Base-by-base conservation (phyloP, 2,888 invertebrate genomes). In the Anagyrus pseudococci region DNA sequence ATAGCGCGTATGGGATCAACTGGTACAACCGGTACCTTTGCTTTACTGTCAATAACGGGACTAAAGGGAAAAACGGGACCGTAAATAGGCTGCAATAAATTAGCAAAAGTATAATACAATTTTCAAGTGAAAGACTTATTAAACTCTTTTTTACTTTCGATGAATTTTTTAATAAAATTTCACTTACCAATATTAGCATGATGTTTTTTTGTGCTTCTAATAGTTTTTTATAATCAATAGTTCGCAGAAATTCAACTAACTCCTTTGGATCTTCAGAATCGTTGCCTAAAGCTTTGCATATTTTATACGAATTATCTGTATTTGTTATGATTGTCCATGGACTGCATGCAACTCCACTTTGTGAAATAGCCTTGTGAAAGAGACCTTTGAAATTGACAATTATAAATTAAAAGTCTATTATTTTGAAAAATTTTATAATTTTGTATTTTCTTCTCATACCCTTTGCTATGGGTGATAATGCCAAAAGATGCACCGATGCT, bases 231-330 rank as follows among this genome's bases (percentile, higher is more conserved):
- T 67, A 48, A 15, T 79, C 76, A 33, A 75, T 56, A 26, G 71
- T 68, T 13, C 70, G 67, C 15, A 79, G 62, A 55, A 70, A 73
- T 3, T 71, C 48, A 6, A 79, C 72, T 26, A 80, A 63, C 60
- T 76, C 72, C 10, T 66, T 67, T 1, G 75, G 70, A 67, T 76
- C 72, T 3, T 69, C 70, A 2, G 78, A 75, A 7, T 71, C 65
- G 23, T 77, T 73, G 8, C 76, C 79, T 37, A 79, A 70, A 17
- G 54, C 47, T 43, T 75, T 70, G 3, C 76, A 78, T 7, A 80
- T 59, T 59, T 67, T 70, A 62, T 79, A 78, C 3, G 77, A 74
- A 2, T 54, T 33, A 4, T 50, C 17, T 41, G 48, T 41, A 15
- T n/a, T 33, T 10, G 53, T 8, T 4, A 70, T 64, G 71, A 71